These are phyloP conservation scores for Sciurus carolinensis DNA, from an alignment of 2,797 vertebrate species.

Conservation along the genomic window DNA sequence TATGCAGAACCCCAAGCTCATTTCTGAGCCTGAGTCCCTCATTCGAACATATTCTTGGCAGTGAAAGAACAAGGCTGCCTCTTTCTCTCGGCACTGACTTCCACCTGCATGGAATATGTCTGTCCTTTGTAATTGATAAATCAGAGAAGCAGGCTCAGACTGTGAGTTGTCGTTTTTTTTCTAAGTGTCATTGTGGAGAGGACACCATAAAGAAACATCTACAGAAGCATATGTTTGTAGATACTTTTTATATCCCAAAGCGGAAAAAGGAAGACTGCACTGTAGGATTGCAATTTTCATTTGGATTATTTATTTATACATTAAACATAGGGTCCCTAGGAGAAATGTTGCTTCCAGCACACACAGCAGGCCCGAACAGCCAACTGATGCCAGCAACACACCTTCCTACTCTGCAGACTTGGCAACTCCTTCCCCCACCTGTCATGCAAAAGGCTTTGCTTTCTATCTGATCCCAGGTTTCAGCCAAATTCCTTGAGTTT, in stretches of 20 bases:
- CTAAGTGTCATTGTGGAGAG: slow-evolving; percentile 35
- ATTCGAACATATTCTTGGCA: background rate
- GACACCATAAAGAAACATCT: slow-evolving; percentile 34
- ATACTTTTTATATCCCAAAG: slow-evolving; percentile 61
- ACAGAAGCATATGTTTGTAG: slow-evolving; percentile 53
- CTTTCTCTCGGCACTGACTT: background rate
- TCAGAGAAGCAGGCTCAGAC: slow-evolving; percentile 27
- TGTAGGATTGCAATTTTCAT: slow-evolving; percentile 58
- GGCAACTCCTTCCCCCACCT: background rate
- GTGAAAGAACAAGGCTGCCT: background rate
- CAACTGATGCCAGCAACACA: background rate
- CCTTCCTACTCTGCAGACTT: background rate
- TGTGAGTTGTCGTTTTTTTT: background rate
- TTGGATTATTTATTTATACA: slow-evolving; percentile 77
- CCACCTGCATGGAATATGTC: background rate
- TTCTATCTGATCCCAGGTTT: background rate
- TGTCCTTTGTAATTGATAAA: slow-evolving; percentile 49
- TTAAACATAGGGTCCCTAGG: slow-evolving; percentile 54
- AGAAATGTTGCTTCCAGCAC: slow-evolving; percentile 31
- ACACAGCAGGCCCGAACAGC: background rate
- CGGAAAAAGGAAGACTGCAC: slow-evolving; percentile 50
- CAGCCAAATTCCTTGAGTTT: background rate
- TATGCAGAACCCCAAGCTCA: background rate
- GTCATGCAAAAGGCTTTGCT: background rate
- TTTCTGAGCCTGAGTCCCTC: background rate